Evolutionary conservation across 2,113 vertebrate genomes (phyloP).

Genomic region (Aspiorhynchus laticeps): DNA sequence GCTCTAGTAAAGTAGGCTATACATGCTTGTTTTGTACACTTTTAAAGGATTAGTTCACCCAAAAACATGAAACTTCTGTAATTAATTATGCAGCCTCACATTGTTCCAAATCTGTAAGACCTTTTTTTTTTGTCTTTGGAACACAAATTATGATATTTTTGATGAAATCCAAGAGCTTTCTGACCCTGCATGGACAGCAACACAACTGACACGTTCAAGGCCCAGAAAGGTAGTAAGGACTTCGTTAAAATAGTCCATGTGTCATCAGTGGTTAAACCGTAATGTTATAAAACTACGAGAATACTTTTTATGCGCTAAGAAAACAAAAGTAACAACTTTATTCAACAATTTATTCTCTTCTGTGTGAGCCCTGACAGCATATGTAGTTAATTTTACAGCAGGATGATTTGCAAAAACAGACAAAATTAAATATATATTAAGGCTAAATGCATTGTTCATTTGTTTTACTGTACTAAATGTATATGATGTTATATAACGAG

Average conservation of each 20-base stretch:
- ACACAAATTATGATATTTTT: not conserved
- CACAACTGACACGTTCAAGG: not conserved
- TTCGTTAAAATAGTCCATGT: not conserved
- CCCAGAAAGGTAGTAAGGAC: not conserved
- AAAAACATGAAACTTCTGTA: not conserved
- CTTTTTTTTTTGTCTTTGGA: not conserved
- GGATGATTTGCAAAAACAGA: too few relatives aligned
- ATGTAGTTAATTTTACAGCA: too few relatives aligned
- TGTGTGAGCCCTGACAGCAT: too few relatives aligned
- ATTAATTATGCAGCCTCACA: not conserved
- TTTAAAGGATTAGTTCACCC: not conserved
- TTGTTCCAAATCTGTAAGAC: not conserved
- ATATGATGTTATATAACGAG: too few relatives aligned
- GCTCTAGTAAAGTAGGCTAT: not conserved
- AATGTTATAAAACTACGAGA: not conserved
- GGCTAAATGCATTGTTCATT: not conserved
- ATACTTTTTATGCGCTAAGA: too few relatives aligned
- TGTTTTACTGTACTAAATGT: not conserved
- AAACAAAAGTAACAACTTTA: too few relatives aligned
- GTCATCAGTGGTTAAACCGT: not conserved
- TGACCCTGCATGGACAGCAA: not conserved
- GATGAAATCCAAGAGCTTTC: not conserved
- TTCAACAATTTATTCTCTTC: too few relatives aligned
- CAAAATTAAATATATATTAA: too few relatives aligned
- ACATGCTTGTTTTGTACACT: not conserved